Conservation (phyloP, 2,113 vertebrate species). For the Empidonax alnorum region DNA sequence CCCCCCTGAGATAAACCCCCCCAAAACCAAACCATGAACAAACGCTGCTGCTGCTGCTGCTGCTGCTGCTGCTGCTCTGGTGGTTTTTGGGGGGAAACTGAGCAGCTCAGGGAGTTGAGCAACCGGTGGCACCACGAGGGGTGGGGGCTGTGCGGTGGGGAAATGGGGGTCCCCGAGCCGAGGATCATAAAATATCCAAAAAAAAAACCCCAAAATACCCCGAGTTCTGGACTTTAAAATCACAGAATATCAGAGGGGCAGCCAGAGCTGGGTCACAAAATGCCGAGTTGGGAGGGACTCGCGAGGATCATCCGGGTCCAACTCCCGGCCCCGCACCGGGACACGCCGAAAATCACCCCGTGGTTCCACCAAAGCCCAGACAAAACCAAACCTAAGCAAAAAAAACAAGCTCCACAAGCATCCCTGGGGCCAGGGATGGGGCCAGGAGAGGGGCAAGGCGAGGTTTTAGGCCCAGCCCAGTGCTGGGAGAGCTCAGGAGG, state of each 20-base stretch:
- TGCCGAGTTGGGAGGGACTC: not conserved
- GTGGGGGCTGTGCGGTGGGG: fast-evolving
- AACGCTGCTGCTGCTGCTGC: too few species aligned
- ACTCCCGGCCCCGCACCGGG: not conserved
- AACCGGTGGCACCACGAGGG: fast-evolving
- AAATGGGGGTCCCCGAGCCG: not conserved
- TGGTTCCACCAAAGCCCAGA: not conserved
- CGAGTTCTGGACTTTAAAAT: not conserved
- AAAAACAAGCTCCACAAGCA: too few species aligned
- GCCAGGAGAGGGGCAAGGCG: too few species aligned
- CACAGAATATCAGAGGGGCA: not conserved
- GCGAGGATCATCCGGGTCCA: not conserved
- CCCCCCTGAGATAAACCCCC: not conserved
- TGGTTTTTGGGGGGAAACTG: not conserved
- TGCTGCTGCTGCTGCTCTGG: too few species aligned
- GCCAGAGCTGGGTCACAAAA: not conserved
- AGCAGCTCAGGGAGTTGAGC: not conserved
- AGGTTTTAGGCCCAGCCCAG: fast-evolving
- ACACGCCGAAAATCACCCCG: not conserved
- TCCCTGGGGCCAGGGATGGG: too few species aligned
- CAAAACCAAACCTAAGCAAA: not conserved
- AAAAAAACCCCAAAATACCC: too few species aligned
- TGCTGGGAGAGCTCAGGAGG: not conserved
- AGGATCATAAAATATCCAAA: too few species aligned
- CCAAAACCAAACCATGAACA: too few species aligned